A percentile compares a stretch with the other conserved stretches of the same genome.
Evolutionary conservation across 2,113 vertebrate species (phyloP).

Genomic region (Bungarus multicinctus): DNA sequence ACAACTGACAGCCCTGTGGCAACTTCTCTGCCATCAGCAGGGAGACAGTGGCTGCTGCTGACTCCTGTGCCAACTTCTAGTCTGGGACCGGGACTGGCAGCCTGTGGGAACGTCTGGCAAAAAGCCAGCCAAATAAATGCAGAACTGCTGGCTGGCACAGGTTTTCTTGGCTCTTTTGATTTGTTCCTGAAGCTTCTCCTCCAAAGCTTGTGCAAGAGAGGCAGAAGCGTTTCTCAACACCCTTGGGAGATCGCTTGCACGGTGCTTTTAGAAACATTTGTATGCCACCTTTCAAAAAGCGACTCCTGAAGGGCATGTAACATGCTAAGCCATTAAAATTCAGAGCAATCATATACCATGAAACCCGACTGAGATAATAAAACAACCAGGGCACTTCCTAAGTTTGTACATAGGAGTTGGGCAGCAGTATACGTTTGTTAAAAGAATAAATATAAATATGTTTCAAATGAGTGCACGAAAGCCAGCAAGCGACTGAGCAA

Average conservation of each 20-base stretch:
- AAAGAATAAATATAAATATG: not conserved
- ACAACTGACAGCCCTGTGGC: not conserved
- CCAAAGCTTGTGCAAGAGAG: not conserved
- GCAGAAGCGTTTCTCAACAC: not conserved
- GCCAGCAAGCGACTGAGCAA: not conserved
- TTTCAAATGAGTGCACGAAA: not conserved
- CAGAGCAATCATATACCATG: not conserved
- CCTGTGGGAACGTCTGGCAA: not conserved
- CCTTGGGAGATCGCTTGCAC: not conserved
- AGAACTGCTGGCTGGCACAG: not conserved
- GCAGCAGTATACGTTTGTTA: not conserved
- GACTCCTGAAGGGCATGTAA: not conserved
- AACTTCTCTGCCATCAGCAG: not conserved
- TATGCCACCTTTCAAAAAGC: not conserved
- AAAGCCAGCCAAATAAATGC: not conserved
- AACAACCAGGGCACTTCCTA: not conserved
- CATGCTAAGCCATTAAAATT: not conserved
- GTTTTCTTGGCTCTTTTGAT: not conserved
- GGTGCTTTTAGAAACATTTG: not conserved
- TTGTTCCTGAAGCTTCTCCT: not conserved
- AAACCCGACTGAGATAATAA: not conserved
- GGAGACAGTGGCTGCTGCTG: not conserved
- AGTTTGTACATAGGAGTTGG: not conserved
- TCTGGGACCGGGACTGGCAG: not conserved
- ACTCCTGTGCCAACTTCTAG: not conserved